A percentile compares a stretch with the other conserved stretches of the same genome.
Conservation (phyloP, 2,888 invertebrate species). For the Pomacea canaliculata region DNA sequence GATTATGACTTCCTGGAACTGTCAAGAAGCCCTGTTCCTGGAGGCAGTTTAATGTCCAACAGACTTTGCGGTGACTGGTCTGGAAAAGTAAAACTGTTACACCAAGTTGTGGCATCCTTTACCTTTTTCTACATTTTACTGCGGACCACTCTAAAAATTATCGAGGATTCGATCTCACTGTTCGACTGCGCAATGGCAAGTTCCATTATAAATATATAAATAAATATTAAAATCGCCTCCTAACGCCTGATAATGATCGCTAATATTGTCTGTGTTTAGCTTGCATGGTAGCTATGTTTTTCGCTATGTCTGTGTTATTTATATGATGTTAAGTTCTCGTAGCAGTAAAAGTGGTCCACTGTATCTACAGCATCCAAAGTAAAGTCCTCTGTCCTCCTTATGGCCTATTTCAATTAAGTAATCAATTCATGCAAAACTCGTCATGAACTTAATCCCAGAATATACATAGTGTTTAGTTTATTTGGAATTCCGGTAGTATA, state of each 20-base stretch:
- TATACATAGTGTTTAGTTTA: too few species aligned
- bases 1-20: conserved; percentile 84
- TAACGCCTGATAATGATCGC: neutral
- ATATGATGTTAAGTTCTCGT: too few species aligned
- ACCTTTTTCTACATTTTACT: conserved; percentile 78
- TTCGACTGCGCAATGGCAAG: conserved; percentile 24
- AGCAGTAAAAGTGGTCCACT: too few species aligned
- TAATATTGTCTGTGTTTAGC: neutral
- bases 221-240: too few species aligned
- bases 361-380: too few species aligned
- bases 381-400: too few species aligned
- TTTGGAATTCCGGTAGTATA: too few species aligned
- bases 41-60: neutral
- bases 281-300: neutral
- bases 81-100: conserved; percentile 80
- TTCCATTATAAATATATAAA: too few species aligned
- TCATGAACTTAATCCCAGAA: too few species aligned
- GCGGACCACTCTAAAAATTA: conserved; percentile 78
- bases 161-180: conserved; percentile 38
- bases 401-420: too few species aligned
- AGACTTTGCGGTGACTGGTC: conserved; percentile 83
- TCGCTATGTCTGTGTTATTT: too few species aligned
- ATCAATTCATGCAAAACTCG: too few species aligned
- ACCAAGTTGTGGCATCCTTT: conserved; percentile 77
- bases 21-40: conserved; percentile 70